phyloP scores from a whole-genome alignment of 2,888 invertebrate species.

The Mechanitis messenoides region DNA sequence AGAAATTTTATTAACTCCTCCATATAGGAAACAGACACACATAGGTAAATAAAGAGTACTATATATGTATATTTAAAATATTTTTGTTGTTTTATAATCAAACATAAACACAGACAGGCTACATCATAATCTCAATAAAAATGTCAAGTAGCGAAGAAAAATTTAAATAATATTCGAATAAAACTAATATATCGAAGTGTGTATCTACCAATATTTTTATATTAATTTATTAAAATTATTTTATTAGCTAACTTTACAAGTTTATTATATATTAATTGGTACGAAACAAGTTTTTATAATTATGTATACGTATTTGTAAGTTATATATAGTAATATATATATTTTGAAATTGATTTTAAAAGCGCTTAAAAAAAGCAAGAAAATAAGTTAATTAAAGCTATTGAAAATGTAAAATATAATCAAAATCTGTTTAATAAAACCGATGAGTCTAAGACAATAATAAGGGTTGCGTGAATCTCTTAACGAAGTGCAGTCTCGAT shows the following conservation, averaged over 20 bases:
- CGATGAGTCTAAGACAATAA: slow-evolving; percentile 47
- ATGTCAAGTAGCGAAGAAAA: not conserved
- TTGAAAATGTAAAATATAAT: slow-evolving; percentile 39
- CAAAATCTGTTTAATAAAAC: slow-evolving; percentile 57
- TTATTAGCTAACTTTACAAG: not conserved
- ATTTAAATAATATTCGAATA: slow-evolving; percentile 4
- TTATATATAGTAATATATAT: too few species aligned
- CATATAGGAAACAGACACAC: too few species aligned
- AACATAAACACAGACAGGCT: slow-evolving; percentile 1
- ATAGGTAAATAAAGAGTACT: too few species aligned
- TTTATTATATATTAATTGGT: too few species aligned
- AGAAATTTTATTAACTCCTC: too few species aligned
- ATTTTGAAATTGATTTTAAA: too few species aligned
- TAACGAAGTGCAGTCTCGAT: slow-evolving; percentile 53
- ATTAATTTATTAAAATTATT: not conserved
- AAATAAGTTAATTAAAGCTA: too few species aligned
- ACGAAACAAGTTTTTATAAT: too few species aligned
- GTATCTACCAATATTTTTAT: not conserved
- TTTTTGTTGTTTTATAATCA: not conserved
- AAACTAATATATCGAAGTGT: not conserved
- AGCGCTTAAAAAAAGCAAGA: too few species aligned
- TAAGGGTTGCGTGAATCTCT: slow-evolving; percentile 45
- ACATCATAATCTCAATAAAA: slow-evolving; percentile 1
- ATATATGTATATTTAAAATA: not conserved
- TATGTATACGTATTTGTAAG: too few species aligned